A percentile compares a stretch with the other conserved stretches of the same genome.
These are phyloP conservation scores for Epiperipatus broadwayi DNA, from an alignment of 2,888 invertebrate genomes.

Conservation along the genomic window DNA sequence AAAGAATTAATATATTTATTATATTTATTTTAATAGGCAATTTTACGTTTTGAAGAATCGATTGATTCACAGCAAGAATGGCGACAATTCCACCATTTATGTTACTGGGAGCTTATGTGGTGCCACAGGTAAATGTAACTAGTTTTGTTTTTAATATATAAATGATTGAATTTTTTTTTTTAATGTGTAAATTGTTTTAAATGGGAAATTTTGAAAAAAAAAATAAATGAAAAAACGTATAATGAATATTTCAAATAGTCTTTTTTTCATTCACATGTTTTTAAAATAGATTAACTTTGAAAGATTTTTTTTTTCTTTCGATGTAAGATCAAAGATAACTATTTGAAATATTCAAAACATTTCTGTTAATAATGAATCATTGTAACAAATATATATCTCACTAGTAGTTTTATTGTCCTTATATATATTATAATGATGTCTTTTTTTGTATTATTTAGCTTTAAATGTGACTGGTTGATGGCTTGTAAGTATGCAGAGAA, in stretches of 20 bases:
- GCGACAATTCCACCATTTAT: slow-evolving; percentile 77
- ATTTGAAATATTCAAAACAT: no score
- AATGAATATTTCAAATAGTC: no score
- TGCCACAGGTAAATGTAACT: slow-evolving; percentile 52
- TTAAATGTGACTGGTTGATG: slow-evolving; percentile 49
- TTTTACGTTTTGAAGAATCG: slow-evolving; percentile 55
- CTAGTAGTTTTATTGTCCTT: no score
- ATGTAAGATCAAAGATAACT: no score
- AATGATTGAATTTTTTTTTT: slow-evolving; percentile 11
- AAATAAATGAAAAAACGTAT: no score
- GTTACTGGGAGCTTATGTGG: slow-evolving; percentile 89
- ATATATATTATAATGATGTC: not conserved
- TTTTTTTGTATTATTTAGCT: slow-evolving; percentile 22
- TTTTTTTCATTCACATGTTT: no score
- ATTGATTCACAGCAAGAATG: slow-evolving; percentile 62
- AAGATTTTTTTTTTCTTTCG: no score
- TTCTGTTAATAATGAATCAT: no score
- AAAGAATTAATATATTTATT: slow-evolving; percentile 9
- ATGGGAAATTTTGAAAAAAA: no score
- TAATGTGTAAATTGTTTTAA: no score
- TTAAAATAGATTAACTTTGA: no score
- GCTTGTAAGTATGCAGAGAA: slow-evolving; percentile 50
- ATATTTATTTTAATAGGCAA: slow-evolving; percentile 37
- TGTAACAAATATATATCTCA: no score
- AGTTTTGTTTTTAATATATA: slow-evolving; percentile 4